Evolutionary conservation across 2,888 invertebrate genomes (phyloP).

Genomic region (Mycalesis mineus): DNA sequence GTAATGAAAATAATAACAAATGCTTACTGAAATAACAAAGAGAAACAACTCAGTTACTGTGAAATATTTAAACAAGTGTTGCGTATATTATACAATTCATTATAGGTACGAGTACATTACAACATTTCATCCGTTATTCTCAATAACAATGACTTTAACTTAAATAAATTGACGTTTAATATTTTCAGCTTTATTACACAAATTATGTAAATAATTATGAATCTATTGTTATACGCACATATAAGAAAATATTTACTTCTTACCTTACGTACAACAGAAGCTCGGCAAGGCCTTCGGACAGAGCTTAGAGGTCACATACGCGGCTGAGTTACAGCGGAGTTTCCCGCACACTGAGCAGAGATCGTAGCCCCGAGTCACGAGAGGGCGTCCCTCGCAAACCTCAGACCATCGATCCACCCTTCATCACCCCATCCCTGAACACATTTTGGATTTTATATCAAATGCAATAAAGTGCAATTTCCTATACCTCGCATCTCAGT

Average conservation of each 20-base stretch:
- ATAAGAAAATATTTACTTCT: conserved; percentile 21
- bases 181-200: not conserved
- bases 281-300: not conserved
- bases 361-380: conserved; percentile 36
- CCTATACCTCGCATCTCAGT: conserved; percentile 15
- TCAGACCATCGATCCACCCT: conserved; percentile 65
- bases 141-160: not conserved
- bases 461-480: conserved; percentile 38
- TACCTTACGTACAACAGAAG: conserved; percentile 14
- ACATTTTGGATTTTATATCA: conserved; percentile 33
- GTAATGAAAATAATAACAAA: not conserved
- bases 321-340: conserved; percentile 47
- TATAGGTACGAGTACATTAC: not conserved
- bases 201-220: not conserved
- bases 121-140: not conserved
- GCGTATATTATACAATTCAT: not conserved
- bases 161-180: not conserved
- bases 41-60: not conserved
- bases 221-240: not conserved
- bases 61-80: not conserved
- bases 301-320: conserved; percentile 30
- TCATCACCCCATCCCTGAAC: conserved; percentile 26
- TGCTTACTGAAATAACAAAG: not conserved
- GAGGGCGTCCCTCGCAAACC: conserved; percentile 45
- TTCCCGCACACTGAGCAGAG: conserved; percentile 56